Evolutionary conservation across 2,888 invertebrate species (phyloP).

Genomic region (Morpho helenor): DNA sequence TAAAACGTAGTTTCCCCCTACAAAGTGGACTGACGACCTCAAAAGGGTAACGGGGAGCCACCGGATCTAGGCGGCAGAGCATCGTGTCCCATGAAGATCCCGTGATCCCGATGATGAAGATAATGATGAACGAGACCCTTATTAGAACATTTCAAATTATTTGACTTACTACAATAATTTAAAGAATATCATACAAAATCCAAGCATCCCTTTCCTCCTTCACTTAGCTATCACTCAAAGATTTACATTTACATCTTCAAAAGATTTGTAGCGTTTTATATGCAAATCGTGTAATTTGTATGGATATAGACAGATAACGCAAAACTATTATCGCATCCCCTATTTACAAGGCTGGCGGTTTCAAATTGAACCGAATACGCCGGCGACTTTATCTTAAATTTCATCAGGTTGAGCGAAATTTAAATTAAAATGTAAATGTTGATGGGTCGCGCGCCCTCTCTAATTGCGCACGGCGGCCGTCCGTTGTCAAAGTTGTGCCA

Average conservation of each 20-base stretch:
- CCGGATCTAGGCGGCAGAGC: no score
- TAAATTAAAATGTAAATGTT: constrained; percentile 78
- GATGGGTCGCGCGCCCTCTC: constrained; percentile 57
- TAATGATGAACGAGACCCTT: no score
- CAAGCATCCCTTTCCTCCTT: no score
- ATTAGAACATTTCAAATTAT: no score
- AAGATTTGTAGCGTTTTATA: not conserved
- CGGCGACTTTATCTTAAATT: constrained; percentile 73
- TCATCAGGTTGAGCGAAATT: constrained; percentile 72
- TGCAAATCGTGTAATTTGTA: not conserved
- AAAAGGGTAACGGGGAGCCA: no score
- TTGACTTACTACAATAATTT: no score
- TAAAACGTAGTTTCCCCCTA: no score
- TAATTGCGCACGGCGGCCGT: constrained; percentile 64
- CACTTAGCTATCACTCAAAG: not conserved
- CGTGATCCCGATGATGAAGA: no score
- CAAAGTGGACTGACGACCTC: no score
- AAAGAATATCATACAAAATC: no score
- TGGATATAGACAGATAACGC: not conserved
- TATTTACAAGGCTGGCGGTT: constrained; percentile 59
- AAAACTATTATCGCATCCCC: constrained; percentile 36
- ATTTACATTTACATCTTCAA: not conserved
- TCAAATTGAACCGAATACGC: constrained; percentile 71
- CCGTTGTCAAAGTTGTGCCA: constrained; percentile 49
- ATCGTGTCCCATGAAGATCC: no score